These are phyloP conservation scores for Trematocara zebra DNA, from an alignment of 2,113 vertebrate species.

Conservation along the genomic window DNA sequence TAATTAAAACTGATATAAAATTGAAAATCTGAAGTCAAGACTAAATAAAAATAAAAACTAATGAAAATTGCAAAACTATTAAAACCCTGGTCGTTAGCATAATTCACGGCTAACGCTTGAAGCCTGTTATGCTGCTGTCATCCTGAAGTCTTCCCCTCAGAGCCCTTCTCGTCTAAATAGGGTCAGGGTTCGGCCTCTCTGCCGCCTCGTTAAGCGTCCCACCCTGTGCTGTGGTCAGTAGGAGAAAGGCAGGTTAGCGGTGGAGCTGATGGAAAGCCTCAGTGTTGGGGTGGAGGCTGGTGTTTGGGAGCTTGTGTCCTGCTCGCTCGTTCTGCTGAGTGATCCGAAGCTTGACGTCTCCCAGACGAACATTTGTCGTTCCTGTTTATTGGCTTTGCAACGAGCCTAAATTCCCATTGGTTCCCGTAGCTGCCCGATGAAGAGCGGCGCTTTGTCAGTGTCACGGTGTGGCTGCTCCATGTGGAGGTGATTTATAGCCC, in stretches of 20 bases:
- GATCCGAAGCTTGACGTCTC: neutral
- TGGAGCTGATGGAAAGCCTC: constrained; percentile 20
- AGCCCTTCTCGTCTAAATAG: neutral
- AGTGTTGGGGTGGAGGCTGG: neutral
- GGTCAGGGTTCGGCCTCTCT: neutral
- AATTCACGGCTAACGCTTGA: neutral
- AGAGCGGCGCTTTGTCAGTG: neutral
- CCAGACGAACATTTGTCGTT: neutral
- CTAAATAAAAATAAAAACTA: too few species aligned
- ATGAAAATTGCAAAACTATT: too few species aligned
- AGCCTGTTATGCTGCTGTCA: neutral
- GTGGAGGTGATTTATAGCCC: constrained; percentile 32
- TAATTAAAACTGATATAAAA: too few species aligned
- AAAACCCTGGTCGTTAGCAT: neutral
- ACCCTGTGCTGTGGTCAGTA: neutral
- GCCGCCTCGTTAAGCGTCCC: constrained; percentile 3
- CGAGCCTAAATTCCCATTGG: neutral
- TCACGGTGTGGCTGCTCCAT: neutral
- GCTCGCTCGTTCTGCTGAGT: neutral
- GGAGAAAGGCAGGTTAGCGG: neutral
- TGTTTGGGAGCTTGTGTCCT: neutral
- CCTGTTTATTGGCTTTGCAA: neutral
- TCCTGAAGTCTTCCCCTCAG: neutral
- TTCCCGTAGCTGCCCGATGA: constrained; percentile 8
- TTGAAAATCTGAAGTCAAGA: too few species aligned